phyloP scores from a whole-genome alignment of 2,113 vertebrate genomes.

The Pachypanchax playfairii region DNA sequence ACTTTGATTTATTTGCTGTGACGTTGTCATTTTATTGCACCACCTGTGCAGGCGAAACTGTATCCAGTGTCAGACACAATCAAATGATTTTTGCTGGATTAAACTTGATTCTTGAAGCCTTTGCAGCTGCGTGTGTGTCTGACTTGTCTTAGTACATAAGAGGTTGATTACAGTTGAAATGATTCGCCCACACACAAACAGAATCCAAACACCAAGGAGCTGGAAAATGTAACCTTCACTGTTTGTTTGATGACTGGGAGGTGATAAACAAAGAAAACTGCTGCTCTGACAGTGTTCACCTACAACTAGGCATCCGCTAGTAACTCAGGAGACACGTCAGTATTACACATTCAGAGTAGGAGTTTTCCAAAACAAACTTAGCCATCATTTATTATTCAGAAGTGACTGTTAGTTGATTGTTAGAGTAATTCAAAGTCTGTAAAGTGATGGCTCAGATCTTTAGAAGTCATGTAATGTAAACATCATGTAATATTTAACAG shows the following conservation, averaged over 20 bases:
- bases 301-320: conserved; percentile 10
- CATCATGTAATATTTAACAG: no score
- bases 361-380: conserved; percentile 3
- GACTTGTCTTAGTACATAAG: conserved; percentile 26
- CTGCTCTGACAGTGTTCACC: neutral
- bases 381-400: neutral
- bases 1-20: conserved; percentile 4
- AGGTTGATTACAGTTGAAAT: conserved; percentile 44
- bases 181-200: conserved; percentile 28
- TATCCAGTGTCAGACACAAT: conserved; percentile 1
- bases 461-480: no score
- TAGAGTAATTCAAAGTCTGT: neutral
- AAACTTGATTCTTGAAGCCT: conserved; percentile 11
- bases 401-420: neutral
- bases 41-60: conserved; percentile 10
- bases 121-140: conserved; percentile 23
- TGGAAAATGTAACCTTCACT: conserved; percentile 22
- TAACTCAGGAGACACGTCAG: conserved; percentile 11
- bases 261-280: conserved; percentile 22
- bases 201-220: conserved; percentile 27
- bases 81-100: conserved; percentile 13
- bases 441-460: no score
- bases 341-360: neutral
- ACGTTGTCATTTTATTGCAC: conserved; percentile 13
- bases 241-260: conserved; percentile 30